Evolutionary conservation across 2,888 invertebrate genomes (phyloP).

Genomic region (Nephrotoma guestfalica): DNA sequence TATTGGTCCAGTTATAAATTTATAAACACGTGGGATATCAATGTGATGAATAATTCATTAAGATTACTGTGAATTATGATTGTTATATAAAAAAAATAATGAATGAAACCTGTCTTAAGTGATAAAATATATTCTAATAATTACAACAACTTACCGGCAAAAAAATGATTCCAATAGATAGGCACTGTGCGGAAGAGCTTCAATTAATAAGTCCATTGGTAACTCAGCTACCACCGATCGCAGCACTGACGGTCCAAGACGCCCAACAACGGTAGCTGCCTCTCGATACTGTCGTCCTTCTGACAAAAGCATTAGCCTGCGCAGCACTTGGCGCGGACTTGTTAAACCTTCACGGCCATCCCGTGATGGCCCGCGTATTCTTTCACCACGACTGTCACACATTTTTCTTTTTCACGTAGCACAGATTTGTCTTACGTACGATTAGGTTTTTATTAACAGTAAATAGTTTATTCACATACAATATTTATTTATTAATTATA

Average conservation of each 20-base stretch:
- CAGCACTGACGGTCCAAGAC: slow-evolving; percentile 66
- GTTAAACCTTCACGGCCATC: slow-evolving; percentile 43
- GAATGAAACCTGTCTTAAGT: too few relatives aligned
- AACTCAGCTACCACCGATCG: slow-evolving; percentile 61
- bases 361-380: slow-evolving; percentile 48
- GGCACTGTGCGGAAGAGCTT: slow-evolving; percentile 76
- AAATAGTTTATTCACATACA: background rate
- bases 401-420: slow-evolving; percentile 23
- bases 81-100: too few relatives aligned
- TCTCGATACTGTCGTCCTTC: slow-evolving; percentile 84
- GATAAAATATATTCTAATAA: background rate
- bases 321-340: slow-evolving; percentile 50
- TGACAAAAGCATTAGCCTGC: slow-evolving; percentile 62
- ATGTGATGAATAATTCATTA: too few relatives aligned
- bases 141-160: slow-evolving; percentile 38
- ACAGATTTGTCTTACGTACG: background rate
- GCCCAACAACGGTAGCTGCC: slow-evolving; percentile 68
- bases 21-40: too few relatives aligned
- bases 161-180: slow-evolving; percentile 74
- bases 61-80: too few relatives aligned
- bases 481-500: background rate
- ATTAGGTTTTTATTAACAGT: background rate
- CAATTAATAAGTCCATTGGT: slow-evolving; percentile 76
- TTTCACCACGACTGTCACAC: slow-evolving; percentile 52
- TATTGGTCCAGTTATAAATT: too few relatives aligned